phyloP scores from a whole-genome alignment of 2,797 vertebrate genomes.

The Anabacerthia variegaticeps region DNA sequence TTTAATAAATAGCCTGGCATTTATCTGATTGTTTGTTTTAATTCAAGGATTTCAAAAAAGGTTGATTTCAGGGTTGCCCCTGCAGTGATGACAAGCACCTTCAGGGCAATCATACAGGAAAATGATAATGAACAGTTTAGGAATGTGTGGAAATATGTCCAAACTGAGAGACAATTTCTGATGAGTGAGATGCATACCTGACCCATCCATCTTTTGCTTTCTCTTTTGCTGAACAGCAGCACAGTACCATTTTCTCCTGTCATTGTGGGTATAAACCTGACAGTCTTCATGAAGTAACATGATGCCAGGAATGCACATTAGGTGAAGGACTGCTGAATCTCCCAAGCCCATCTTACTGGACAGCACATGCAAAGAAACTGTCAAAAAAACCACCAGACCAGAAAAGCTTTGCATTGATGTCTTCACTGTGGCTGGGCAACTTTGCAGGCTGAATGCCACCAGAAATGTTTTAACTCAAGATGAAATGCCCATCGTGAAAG shows the following conservation, averaged over 20 bases:
- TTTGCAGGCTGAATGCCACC: neutral
- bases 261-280: neutral
- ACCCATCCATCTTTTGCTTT: neutral
- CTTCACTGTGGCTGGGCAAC: neutral
- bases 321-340: neutral
- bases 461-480: neutral
- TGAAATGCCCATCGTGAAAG: neutral
- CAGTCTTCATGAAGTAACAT: neutral
- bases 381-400: rapidly evolving
- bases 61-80: neutral
- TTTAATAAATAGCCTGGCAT: neutral
- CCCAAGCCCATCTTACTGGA: neutral
- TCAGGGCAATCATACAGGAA: neutral
- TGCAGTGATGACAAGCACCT: neutral
- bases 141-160: slow-evolving; percentile 1
- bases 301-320: neutral
- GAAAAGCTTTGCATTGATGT: neutral
- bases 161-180: neutral
- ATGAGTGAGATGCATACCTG: neutral
- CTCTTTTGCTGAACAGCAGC: neutral
- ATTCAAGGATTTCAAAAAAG: neutral
- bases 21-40: slow-evolving; percentile 30
- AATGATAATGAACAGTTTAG: neutral
- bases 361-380: neutral
- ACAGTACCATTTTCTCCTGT: neutral